These are phyloP conservation scores for Chunga burmeisteri DNA, from an alignment of 2,113 vertebrate species.

Conservation along the genomic window DNA sequence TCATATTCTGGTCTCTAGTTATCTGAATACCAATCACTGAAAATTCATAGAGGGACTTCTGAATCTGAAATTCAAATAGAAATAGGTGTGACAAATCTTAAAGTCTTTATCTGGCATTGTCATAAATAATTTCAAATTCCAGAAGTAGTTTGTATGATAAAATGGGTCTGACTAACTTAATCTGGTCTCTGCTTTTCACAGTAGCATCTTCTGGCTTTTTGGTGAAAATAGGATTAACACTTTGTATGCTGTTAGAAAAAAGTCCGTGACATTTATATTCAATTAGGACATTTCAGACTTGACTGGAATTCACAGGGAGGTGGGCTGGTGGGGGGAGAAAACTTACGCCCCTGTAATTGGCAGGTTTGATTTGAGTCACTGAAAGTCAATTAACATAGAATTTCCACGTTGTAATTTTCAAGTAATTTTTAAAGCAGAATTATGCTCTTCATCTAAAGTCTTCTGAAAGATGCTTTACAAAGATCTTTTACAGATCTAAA, in stretches of 20 bases:
- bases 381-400: not conserved
- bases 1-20: not conserved
- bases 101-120: not conserved
- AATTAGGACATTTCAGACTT: not conserved
- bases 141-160: not conserved
- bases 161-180: not conserved
- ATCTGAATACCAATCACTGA: not conserved
- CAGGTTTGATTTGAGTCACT: not conserved
- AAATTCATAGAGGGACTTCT: not conserved
- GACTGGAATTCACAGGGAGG: fast-evolving
- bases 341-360: not conserved
- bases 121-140: not conserved
- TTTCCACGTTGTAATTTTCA: not conserved
- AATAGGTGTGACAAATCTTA: not conserved
- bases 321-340: not conserved
- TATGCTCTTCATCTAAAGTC: not conserved
- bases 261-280: not conserved
- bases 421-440: not conserved
- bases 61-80: not conserved
- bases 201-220: fast-evolving
- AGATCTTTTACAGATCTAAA: not conserved
- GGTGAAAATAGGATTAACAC: not conserved
- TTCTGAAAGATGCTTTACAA: not conserved
- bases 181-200: not conserved
- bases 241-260: not conserved